phyloP scores from a whole-genome alignment of 2,113 vertebrate species.

The Xiphophorus hellerii region DNA sequence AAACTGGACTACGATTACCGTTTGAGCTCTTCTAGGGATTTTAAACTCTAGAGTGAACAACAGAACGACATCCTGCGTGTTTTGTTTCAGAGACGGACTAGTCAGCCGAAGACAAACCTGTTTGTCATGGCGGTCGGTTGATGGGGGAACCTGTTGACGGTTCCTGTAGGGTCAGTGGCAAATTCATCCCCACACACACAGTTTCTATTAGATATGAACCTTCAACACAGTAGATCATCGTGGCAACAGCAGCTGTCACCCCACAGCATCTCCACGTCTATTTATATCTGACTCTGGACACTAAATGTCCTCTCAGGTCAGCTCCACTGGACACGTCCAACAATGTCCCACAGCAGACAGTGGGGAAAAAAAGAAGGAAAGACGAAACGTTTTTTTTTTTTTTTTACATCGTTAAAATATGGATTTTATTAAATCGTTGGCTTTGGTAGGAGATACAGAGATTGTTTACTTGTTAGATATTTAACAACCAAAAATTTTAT shows the following conservation, averaged over 20 bases:
- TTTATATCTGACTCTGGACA: constrained; percentile 28
- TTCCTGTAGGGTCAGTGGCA: constrained; percentile 63
- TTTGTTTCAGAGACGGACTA: constrained; percentile 4
- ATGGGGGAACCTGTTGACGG: constrained; percentile 36
- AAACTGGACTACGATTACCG: not conserved
- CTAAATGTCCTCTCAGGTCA: not conserved
- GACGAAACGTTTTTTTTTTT: too few species aligned
- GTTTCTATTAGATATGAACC: constrained; percentile 48
- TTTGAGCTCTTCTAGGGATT: not conserved
- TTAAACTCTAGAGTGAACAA: constrained; percentile 6
- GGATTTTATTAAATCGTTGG: not conserved
- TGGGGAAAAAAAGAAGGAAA: not conserved
- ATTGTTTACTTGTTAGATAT: not conserved
- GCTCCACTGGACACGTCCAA: not conserved
- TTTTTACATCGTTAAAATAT: too few species aligned
- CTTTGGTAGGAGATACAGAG: not conserved
- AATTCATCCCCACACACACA: constrained; percentile 56
- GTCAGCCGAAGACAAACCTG: constrained; percentile 41
- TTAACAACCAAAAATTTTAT: not conserved
- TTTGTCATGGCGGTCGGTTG: constrained; percentile 35
- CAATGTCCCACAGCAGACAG: not conserved
- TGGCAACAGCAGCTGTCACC: constrained; percentile 34
- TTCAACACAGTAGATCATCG: constrained; percentile 55
- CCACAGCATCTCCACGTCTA: not conserved
- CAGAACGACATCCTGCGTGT: constrained; percentile 3